Evolutionary conservation across 2,888 invertebrate genomes (phyloP), one percentile per base, ranked within the genome.

Genomic region (Abscondita cerata): DNA sequence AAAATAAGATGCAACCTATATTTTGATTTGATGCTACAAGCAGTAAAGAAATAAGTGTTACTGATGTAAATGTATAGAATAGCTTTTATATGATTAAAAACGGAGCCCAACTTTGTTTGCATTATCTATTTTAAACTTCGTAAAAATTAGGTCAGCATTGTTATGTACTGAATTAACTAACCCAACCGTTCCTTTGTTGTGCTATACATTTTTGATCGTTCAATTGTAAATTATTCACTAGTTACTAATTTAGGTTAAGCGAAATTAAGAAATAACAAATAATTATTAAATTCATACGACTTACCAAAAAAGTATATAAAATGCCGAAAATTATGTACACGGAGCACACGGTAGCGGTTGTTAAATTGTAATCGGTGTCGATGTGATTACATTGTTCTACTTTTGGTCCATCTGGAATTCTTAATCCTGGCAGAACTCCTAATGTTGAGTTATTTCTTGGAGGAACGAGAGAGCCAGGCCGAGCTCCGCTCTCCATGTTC

Each of bases 261-360:
- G 40, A 18, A 25, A n/a, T 20, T 5, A 33, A 13, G 18, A 51
- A 31, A 34, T 51, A 16, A 51, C n/a, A n/a, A n/a, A n/a, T 46
- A 19, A 12, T 2, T 16, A 46, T 46, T 19, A 6, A 12, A 8
- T n/a, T 11, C 5, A 52, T 83, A n/a, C n/a, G n/a, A n/a, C 87
- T 87, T 81, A 92, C 93, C 94, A 78, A 92, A 89, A 68, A 93
- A 65, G 91, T 91, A 78, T 93, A 94, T 59, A 94, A 87, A 69
- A 93, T 86, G 62, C 93, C 94, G 80, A 94, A 92, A 40, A 91
- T 85, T 69, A 91, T 86, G 76, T 89, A 89, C 83, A 90, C 86
- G 64, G 87, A 86, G 78, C 89, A 88, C 66, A 90, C 84, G 61
- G 87, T 81, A 61, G 89, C 87, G 19, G 87, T 83, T 46, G 86